Evolutionary conservation across 2,797 vertebrate species (phyloP).

Genomic region (Australoheros facetus): DNA sequence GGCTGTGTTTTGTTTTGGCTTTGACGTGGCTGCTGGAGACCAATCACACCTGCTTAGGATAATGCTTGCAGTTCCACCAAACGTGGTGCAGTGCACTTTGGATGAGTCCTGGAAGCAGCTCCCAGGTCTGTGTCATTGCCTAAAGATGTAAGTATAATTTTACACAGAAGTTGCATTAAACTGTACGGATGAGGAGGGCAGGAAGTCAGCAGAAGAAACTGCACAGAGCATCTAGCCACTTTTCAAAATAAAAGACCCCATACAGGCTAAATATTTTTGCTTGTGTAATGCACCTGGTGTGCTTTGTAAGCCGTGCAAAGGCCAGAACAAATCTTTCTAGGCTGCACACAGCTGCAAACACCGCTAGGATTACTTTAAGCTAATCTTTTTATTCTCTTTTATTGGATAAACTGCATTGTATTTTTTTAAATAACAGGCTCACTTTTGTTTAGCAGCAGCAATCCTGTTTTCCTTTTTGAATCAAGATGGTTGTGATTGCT

Average conservation of each 20-base stretch:
- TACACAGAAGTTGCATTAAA: not conserved
- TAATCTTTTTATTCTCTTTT: not conserved
- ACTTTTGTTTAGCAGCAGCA: not conserved
- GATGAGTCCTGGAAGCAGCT: too few relatives aligned
- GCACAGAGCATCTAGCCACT: not conserved
- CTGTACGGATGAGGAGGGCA: not conserved
- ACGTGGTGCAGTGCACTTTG: not conserved
- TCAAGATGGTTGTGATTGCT: not conserved
- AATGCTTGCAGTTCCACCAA: not conserved
- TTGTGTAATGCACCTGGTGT: not conserved
- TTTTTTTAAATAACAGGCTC: not conserved
- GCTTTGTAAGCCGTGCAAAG: not conserved
- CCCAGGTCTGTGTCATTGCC: not conserved
- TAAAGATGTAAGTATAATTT: not conserved
- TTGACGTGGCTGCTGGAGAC: not conserved
- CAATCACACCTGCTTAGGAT: not conserved
- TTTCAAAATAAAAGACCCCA: constrained; percentile 1
- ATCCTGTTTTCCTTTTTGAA: not conserved
- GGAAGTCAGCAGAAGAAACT: not conserved
- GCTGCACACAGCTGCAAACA: too few relatives aligned
- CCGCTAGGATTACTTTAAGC: not conserved
- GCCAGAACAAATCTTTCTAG: too few relatives aligned
- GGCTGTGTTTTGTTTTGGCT: too few relatives aligned
- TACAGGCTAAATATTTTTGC: not conserved
- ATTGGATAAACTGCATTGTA: not conserved